Percentiles rank a stretch among this genome's conserved stretches.
Conservation (phyloP, 2,113 vertebrate genomes). For the Stegostoma tigrinum region DNA sequence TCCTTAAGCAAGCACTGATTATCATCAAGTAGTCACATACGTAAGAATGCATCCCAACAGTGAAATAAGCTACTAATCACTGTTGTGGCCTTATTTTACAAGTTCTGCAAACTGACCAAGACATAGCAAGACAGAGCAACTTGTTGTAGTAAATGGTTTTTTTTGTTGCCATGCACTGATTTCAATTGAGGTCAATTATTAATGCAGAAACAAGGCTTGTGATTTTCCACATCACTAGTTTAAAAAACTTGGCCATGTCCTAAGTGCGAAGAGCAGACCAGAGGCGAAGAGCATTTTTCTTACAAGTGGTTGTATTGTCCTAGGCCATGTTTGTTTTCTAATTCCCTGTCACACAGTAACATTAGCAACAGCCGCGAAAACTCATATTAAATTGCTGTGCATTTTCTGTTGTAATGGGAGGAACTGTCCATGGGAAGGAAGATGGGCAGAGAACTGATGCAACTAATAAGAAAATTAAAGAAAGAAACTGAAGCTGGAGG, state of each 20-base stretch:
- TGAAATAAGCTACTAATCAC: neutral
- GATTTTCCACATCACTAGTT: neutral
- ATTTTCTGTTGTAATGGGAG: neutral
- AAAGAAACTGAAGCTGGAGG: neutral
- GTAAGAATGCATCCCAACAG: neutral
- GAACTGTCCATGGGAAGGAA: neutral
- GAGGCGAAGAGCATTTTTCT: neutral
- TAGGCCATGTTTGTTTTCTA: neutral
- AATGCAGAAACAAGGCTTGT: neutral
- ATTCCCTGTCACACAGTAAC: neutral
- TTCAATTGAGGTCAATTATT: neutral
- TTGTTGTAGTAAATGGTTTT: neutral
- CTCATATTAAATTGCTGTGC: neutral
- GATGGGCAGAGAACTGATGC: neutral
- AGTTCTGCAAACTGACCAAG: neutral
- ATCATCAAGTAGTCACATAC: neutral
- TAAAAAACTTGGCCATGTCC: neutral
- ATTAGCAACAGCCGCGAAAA: neutral
- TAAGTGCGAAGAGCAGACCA: neutral
- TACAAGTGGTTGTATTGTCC: neutral
- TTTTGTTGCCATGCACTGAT: neutral
- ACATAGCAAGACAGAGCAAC: neutral
- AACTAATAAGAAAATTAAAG: neutral
- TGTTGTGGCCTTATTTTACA: neutral
- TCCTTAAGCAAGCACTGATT: neutral